Percentiles rank a stretch among this genome's conserved stretches.
These are phyloP conservation scores for Polylopha cassiicola DNA, from an alignment of 2,888 invertebrate genomes.

Conservation along the genomic window DNA sequence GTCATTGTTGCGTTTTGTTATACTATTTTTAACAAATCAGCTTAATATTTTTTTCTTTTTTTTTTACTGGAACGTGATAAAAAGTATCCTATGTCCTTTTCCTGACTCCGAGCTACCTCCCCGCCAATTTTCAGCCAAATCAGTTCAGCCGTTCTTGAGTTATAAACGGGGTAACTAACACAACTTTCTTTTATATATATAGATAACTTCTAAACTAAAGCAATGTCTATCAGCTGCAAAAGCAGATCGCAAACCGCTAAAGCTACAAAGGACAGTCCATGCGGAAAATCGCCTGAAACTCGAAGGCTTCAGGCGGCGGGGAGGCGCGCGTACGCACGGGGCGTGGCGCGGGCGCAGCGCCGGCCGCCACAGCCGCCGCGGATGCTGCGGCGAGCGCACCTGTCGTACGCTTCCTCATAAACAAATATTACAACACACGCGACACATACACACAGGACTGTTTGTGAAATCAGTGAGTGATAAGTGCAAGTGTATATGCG, in stretches of 20 bases:
- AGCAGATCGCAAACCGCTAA: too few species aligned
- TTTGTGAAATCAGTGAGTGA: slow-evolving; percentile 58
- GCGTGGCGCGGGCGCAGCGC: slow-evolving; percentile 43
- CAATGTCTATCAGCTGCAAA: neutral
- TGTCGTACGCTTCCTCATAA: slow-evolving; percentile 35
- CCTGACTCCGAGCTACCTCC: too few species aligned
- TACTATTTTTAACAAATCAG: too few species aligned
- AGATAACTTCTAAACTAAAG: too few species aligned
- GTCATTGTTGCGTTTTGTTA: too few species aligned
- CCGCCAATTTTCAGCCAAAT: too few species aligned
- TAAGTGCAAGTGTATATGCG: slow-evolving; percentile 54
- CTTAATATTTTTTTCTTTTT: too few species aligned
- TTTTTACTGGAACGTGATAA: too few species aligned
- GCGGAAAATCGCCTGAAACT: slow-evolving; percentile 6
- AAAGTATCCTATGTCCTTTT: too few species aligned
- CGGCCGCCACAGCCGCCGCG: slow-evolving; percentile 55
- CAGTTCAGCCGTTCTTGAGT: too few species aligned
- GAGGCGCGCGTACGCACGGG: slow-evolving; percentile 61
- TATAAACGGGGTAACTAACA: too few species aligned
- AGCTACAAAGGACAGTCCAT: neutral
- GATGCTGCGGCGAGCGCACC: slow-evolving; percentile 70
- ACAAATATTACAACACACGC: slow-evolving; percentile 21
- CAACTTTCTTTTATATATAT: too few species aligned
- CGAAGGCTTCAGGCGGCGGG: slow-evolving; percentile 41
- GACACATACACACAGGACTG: slow-evolving; percentile 31